Conservation (phyloP, 2,113 vertebrate species). For the Cyanistes caeruleus region DNA sequence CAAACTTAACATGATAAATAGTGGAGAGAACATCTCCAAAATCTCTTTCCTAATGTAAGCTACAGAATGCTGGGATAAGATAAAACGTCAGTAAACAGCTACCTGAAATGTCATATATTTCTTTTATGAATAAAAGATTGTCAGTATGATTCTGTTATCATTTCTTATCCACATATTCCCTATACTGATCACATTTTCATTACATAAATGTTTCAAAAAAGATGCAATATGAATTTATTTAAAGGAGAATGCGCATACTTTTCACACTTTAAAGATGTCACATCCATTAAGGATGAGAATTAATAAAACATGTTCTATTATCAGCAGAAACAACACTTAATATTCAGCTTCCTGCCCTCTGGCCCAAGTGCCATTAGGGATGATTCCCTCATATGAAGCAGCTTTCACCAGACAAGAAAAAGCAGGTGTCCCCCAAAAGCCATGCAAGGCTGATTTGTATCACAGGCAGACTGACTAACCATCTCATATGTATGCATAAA, state of each 20-base stretch:
- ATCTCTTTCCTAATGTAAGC: background rate
- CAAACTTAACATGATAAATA: background rate
- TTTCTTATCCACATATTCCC: background rate
- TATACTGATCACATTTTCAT: background rate
- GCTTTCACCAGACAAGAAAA: background rate
- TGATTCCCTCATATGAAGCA: background rate
- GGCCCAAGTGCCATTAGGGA: background rate
- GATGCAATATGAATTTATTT: background rate
- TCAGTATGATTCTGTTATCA: background rate
- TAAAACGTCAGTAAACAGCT: background rate
- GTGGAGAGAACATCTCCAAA: background rate
- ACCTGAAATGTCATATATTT: background rate
- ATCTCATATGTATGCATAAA: background rate
- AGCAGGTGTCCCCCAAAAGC: background rate
- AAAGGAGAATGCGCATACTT: background rate
- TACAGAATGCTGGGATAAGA: background rate
- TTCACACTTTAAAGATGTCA: background rate
- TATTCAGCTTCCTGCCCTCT: background rate
- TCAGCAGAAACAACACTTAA: background rate
- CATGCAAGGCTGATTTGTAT: background rate
- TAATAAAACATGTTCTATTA: background rate
- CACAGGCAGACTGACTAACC: background rate
- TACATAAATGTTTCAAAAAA: background rate
- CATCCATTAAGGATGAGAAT: background rate
- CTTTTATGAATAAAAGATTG: background rate